phyloP scores from a whole-genome alignment of 1,140 invertebrate species.

The Penaeus chinensis region DNA sequence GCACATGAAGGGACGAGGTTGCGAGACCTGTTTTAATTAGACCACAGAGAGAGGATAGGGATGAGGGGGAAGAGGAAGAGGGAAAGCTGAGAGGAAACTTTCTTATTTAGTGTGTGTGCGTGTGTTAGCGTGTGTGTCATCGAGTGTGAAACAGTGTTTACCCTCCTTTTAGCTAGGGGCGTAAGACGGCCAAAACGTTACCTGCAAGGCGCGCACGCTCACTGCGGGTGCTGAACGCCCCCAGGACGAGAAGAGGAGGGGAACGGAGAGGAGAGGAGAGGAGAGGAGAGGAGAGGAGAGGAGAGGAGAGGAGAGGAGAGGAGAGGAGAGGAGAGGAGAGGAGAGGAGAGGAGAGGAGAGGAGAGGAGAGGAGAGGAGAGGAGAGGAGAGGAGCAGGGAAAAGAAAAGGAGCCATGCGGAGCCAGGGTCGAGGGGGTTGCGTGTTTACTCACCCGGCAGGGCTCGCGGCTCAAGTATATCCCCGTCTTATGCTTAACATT shows the following conservation, averaged over 20 bases:
- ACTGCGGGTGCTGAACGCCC: not conserved
- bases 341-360: not conserved
- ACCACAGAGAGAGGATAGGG: slow-evolving; percentile 11
- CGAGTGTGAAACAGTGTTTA: not conserved
- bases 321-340: not conserved
- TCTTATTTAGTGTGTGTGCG: not conserved
- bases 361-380: not conserved
- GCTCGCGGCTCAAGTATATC: too few relatives aligned
- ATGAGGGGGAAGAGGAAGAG: not conserved
- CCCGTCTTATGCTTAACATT: too few relatives aligned
- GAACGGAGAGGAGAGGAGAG: not conserved
- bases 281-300: not conserved
- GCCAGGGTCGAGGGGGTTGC: not conserved
- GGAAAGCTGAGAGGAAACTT: not conserved
- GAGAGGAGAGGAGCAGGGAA: not conserved
- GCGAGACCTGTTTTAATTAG: not conserved
- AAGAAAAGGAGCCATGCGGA: not conserved
- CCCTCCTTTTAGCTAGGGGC: too few relatives aligned
- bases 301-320: not conserved
- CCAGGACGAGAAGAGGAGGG: not conserved
- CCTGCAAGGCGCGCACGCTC: too few relatives aligned
- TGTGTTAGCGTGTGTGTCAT: not conserved
- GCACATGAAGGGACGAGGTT: not conserved
- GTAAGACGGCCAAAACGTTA: too few relatives aligned
- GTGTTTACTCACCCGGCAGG: not conserved